phyloP scores from a whole-genome alignment of 2,113 vertebrate genomes.

The Pungitius pungitius region DNA sequence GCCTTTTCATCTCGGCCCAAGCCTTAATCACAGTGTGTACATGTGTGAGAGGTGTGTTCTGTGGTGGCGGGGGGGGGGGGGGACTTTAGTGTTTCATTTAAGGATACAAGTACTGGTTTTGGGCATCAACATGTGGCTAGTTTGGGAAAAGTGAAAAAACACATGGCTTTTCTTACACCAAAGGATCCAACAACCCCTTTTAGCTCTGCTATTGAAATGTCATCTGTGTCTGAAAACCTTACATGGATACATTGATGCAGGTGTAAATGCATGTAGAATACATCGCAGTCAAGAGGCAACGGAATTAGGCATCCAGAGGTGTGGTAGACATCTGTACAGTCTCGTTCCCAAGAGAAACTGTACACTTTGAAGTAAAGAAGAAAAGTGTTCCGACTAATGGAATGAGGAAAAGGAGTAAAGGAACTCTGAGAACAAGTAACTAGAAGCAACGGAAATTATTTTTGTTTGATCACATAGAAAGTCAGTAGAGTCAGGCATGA shows the following conservation, averaged over 20 bases:
- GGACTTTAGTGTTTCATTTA: neutral
- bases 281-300: neutral
- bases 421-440: neutral
- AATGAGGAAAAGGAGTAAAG: neutral
- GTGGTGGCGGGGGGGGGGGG: neutral
- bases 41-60: slow-evolving; percentile 31
- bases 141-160: neutral
- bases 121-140: neutral
- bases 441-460: neutral
- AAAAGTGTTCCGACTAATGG: neutral
- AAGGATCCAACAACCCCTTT: neutral
- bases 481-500: neutral
- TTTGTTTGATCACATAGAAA: neutral
- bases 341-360: neutral
- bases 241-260: neutral
- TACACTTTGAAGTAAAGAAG: neutral
- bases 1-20: slow-evolving; percentile 1
- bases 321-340: neutral
- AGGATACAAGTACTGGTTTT: neutral
- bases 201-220: neutral
- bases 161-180: neutral
- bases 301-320: neutral
- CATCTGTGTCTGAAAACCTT: neutral
- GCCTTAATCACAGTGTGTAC: slow-evolving; percentile 57
- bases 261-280: too few species aligned